These are phyloP conservation scores for Trinectes maculatus DNA, from an alignment of 2,113 vertebrate species.

Conservation along the genomic window DNA sequence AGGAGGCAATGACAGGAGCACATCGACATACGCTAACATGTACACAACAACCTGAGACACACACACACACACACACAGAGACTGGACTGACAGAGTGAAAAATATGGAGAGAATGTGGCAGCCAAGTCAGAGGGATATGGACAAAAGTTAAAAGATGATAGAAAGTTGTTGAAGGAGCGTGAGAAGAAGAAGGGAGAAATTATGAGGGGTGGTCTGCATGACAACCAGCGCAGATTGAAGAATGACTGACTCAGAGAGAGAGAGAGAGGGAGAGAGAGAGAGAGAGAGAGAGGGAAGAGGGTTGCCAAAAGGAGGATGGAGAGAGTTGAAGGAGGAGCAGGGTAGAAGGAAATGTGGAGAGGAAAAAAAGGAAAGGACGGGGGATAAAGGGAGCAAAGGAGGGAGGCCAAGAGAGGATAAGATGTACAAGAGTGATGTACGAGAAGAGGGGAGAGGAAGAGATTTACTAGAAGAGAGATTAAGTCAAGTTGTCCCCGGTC, in stretches of 20 bases:
- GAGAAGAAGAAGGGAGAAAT: constrained; percentile 41
- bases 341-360: constrained; percentile 12
- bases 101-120: constrained; percentile 39
- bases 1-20: constrained; percentile 81
- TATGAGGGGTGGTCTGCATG: constrained; percentile 49
- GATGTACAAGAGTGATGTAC: constrained; percentile 72
- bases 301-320: constrained; percentile 7
- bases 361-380: constrained; percentile 15
- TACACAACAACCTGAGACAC: constrained; percentile 56
- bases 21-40: constrained; percentile 75
- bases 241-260: constrained; percentile 33
- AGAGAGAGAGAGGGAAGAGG: constrained; percentile 5
- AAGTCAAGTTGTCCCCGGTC: constrained; percentile 83
- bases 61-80: constrained; percentile 32
- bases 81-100: constrained; percentile 2
- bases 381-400: constrained; percentile 38
- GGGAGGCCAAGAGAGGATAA: constrained; percentile 40
- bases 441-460: constrained; percentile 66
- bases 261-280: constrained; percentile 24
- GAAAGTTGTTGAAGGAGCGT: constrained; percentile 44
- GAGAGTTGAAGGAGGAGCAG: constrained; percentile 3
- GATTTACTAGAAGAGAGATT: constrained; percentile 83
- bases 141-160: constrained; percentile 51
- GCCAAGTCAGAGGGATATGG: constrained; percentile 27
- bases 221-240: constrained; percentile 51